Conservation (phyloP, 2,113 vertebrate genomes). For the Gnathonemus longibarbis region DNA sequence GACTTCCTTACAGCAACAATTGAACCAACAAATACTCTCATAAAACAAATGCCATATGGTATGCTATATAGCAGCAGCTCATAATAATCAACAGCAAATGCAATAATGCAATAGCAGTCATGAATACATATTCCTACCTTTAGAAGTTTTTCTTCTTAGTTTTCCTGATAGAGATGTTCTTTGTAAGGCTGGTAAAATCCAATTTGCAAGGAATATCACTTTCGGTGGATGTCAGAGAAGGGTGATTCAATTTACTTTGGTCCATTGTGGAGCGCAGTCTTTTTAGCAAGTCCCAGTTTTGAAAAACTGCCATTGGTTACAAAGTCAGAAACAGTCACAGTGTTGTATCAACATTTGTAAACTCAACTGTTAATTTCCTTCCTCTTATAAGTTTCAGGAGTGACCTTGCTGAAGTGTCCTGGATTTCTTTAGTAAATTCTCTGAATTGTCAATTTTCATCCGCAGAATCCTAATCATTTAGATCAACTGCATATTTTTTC, state of each 20-base stretch:
- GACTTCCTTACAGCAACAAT: not conserved
- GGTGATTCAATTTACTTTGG: not conserved
- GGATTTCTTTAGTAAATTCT: not conserved
- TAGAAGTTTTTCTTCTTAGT: not conserved
- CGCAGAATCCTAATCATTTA: not conserved
- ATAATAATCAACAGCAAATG: not conserved
- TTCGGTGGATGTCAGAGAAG: not conserved
- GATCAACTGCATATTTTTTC: not conserved
- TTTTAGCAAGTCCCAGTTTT: not conserved
- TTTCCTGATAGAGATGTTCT: not conserved
- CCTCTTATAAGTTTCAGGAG: not conserved
- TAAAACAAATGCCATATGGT: not conserved
- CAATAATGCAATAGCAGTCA: not conserved
- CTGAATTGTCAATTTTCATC: not conserved
- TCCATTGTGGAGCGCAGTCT: not conserved
- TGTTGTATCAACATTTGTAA: not conserved
- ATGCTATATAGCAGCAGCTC: not conserved
- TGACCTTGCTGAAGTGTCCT: not conserved
- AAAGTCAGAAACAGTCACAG: not conserved
- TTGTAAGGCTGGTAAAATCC: not conserved
- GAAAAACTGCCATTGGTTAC: not conserved
- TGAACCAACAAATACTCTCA: not conserved
- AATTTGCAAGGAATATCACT: not conserved
- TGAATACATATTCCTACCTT: not conserved
- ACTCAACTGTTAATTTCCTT: not conserved